Evolutionary conservation across 1,140 invertebrate species (phyloP), one percentile per base, ranked within the genome.

Genomic region (Bombus pyrosoma): DNA sequence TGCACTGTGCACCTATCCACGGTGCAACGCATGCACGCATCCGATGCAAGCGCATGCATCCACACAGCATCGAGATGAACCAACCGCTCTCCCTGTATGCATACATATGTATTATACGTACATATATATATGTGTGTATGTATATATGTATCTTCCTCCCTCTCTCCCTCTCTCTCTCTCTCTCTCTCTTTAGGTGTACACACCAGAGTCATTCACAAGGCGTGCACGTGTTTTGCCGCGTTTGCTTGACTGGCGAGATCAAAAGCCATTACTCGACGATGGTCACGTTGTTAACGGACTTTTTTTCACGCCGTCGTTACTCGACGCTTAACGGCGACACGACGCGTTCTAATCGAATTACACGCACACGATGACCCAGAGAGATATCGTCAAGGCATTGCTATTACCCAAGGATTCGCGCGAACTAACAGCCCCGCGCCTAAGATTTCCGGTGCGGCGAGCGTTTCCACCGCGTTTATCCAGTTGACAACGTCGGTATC

Each of bases 1-100:
- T 81, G 68, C 81, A 82, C 68, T 39, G 73, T 81, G 62, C 81
- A 79, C 68, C 84, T 85, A 85, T 85, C 84, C 59, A 34, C 81
- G 53, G 57, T 80, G 69, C 68, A 57, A 85, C 83, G 76, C 39
- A 39, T 62, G 76, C 77, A 85, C 39, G 28, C 28, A 62, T 62
- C 59, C 81, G 32, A 41, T 80, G 68, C 68, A 57, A 85, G 57
- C 83, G 68, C 39, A 32, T 62, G 68, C 77, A 85, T 39, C 68
- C 76, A 39, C 28, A 53, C 59, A 41, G 12, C 37, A n/a, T 43
- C 68, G 28, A 37, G 18, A 57, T 28, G 41, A 18, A n/a, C 22
- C 59, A 34, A 39, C 34, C 59, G 32, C 37, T 39, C 41, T 4
- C 10, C 34, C 18, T 34, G 3, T 13, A 22, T 12, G 47, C 57